Evolutionary conservation across 2,797 vertebrate genomes (phyloP).

Genomic region (Craterocephalus amniculus): DNA sequence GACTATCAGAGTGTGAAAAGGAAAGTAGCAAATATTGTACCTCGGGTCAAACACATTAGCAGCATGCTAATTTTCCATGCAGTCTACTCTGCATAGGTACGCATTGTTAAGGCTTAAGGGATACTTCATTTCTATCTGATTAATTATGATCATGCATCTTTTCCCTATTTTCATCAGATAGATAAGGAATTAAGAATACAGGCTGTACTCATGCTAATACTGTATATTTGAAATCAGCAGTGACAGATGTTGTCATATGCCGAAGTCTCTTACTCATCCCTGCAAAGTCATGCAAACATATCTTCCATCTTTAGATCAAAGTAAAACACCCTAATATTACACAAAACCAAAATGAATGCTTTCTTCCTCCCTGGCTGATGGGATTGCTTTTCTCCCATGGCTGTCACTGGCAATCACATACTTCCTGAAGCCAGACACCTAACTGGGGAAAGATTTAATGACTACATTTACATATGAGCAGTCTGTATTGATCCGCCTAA

Average conservation of each 20-base stretch:
- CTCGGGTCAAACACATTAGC: conserved; percentile 70
- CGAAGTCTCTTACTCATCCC: conserved; percentile 53
- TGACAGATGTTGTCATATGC: conserved; percentile 45
- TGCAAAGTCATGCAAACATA: conserved; percentile 33
- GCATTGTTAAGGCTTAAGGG: conserved; percentile 66
- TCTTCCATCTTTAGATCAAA: conserved; percentile 33
- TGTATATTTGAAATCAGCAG: conserved; percentile 51
- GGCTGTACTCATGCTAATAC: conserved; percentile 29
- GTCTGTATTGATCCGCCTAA: conserved; percentile 69
- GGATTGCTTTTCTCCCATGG: conserved; percentile 26
- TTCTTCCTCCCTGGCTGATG: neutral
- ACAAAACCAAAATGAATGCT: conserved; percentile 13
- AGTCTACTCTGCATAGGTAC: conserved; percentile 52
- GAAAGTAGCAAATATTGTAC: conserved; percentile 48
- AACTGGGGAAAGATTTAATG: conserved; percentile 71
- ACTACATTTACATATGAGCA: conserved; percentile 72
- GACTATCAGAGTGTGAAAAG: conserved; percentile 41
- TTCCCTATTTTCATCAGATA: conserved; percentile 55
- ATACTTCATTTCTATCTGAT: conserved; percentile 56
- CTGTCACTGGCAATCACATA: conserved; percentile 22
- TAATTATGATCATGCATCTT: conserved; percentile 59
- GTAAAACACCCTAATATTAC: conserved; percentile 15
- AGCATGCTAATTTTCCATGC: conserved; percentile 56
- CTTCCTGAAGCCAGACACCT: conserved; percentile 48
- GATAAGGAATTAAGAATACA: conserved; percentile 56